These are phyloP conservation scores for Cheilosia vulpina DNA, from an alignment of 2,888 invertebrate genomes.

Conservation along the genomic window DNA sequence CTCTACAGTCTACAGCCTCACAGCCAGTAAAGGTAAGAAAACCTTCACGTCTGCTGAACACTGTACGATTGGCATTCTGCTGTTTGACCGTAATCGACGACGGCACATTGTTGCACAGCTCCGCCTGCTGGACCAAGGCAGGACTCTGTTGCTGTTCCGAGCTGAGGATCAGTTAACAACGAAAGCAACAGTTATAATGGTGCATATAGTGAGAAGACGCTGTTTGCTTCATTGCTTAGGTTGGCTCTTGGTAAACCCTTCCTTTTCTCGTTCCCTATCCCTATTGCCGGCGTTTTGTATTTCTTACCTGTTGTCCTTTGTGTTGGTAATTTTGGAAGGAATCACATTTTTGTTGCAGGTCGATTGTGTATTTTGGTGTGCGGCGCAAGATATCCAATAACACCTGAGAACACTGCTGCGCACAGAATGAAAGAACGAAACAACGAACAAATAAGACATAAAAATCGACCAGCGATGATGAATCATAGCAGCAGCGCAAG, in stretches of 20 bases:
- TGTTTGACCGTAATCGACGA: constrained; percentile 61
- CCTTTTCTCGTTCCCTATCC: constrained; percentile 17
- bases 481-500: constrained; percentile 56
- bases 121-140: background rate
- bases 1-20: background rate
- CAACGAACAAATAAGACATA: constrained; percentile 67
- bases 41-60: constrained; percentile 64
- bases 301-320: constrained; percentile 20
- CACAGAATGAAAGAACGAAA: constrained; percentile 30
- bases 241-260: background rate
- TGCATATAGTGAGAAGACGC: constrained; percentile 39
- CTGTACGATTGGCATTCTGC: background rate
- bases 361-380: constrained; percentile 72
- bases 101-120: constrained; percentile 34
- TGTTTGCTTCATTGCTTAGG: constrained; percentile 36
- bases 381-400: constrained; percentile 73
- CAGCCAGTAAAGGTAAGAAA: constrained; percentile 29
- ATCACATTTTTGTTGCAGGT: constrained; percentile 56
- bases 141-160: constrained; percentile 5
- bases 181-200: constrained; percentile 73
- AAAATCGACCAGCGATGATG: constrained; percentile 65
- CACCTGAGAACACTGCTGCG: constrained; percentile 55
- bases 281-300: background rate
- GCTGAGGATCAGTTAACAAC: constrained; percentile 61
- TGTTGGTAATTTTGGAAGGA: constrained; percentile 53